These are phyloP conservation scores for Apamea monoglypha DNA, from an alignment of 2,888 invertebrate genomes.

Conservation along the genomic window DNA sequence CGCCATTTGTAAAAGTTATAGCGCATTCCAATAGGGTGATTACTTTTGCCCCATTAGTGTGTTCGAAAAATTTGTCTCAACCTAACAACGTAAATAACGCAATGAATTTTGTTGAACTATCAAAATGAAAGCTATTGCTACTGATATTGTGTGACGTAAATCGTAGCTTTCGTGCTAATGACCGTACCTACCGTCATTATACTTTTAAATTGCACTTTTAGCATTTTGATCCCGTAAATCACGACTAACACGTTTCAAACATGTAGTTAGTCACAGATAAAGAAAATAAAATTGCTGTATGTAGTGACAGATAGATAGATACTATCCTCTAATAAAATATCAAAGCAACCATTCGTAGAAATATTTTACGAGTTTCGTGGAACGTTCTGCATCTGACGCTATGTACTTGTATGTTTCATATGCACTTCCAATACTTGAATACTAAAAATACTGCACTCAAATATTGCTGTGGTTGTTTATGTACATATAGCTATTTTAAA, in stretches of 20 bases:
- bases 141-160: too few species aligned
- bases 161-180: conserved; percentile 1
- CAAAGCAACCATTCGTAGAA: background rate
- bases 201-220: conserved; percentile 28
- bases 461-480: background rate
- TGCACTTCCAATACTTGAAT: conserved; percentile 2
- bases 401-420: background rate
- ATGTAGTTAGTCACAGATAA: background rate
- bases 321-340: background rate
- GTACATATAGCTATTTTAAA: background rate
- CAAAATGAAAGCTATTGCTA: too few species aligned
- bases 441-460: background rate
- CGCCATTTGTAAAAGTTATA: too few species aligned
- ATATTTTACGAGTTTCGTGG: conserved; percentile 13
- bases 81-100: background rate
- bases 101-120: background rate
- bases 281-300: background rate
- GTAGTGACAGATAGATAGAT: background rate
- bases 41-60: too few species aligned
- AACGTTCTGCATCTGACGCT: conserved; percentile 4
- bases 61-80: too few species aligned
- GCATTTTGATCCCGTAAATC: conserved; percentile 8
- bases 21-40: too few species aligned
- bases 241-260: background rate
- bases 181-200: background rate